Evolutionary conservation across 1,140 invertebrate species (phyloP), one percentile per base, ranked within the genome.

Genomic region (Hylaeus volcanicus): DNA sequence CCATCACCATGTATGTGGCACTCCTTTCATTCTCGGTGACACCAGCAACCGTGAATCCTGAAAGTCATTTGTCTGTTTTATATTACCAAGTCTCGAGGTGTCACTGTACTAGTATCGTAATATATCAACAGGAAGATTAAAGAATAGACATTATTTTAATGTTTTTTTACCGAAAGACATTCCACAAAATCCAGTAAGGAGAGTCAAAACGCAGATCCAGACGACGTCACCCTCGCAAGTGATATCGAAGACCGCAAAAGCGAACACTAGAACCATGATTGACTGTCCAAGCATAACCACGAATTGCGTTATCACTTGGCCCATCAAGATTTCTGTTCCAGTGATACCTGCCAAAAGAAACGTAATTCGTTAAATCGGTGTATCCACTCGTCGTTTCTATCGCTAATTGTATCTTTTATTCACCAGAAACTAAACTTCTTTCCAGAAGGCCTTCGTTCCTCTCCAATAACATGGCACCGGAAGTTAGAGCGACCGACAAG

Each of bases 1-100:
- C 98, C 90, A 99, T 95, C 0, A 98, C 97, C 81, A 98, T 92
- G 91, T 99, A 98, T 1, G 98, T 99, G 0, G 98, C 98, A 8
- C 97, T 98, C 75, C 97, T 95, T 93, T 99, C 98, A 8, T 96
- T 97, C 37, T 98, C 97, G 89, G 97, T 98, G 3, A 96, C 93
- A 48, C 96, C 96, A 0, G 98, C 98, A 37, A 98, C 97, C 0
- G 98, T 96, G 88, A 99, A 97, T 86, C 98, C 96, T 96, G 89
- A 15, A 93, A 89, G 80, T 77, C n/a, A 71, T 39, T 26, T 48
- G 12, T 15, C 61, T 5, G 3, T 60, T 26, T 26, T 26, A 26
- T 26, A 26, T 26, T 26, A 26, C 26, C 26, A 26, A 26, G 26
- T 26, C 26, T 26, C 26, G 26, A 26, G 26, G 26, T 26, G 26